Percentiles rank a stretch among this genome's conserved stretches.
These are phyloP conservation scores for Pseudomyrmex gracilis DNA, from an alignment of 1,140 invertebrate genomes.

Conservation along the genomic window DNA sequence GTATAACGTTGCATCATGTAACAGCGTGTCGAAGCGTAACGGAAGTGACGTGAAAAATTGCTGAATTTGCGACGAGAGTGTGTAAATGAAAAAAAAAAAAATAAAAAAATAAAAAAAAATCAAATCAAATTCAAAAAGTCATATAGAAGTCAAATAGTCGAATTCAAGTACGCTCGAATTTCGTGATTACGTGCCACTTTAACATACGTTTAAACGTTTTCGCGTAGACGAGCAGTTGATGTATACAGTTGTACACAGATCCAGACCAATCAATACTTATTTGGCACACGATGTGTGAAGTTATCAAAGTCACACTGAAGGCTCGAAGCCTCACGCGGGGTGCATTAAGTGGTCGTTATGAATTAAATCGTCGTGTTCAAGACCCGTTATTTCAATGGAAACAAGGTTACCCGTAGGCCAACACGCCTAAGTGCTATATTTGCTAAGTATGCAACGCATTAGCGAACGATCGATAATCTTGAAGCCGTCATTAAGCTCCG, in stretches of 20 bases:
- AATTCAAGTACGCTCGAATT: neutral
- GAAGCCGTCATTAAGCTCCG: neutral
- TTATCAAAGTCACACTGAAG: constrained; percentile 33
- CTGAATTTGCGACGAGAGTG: neutral
- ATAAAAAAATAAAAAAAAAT: no score
- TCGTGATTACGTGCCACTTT: neutral
- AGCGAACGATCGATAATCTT: constrained; percentile 15
- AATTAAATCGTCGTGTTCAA: constrained; percentile 66
- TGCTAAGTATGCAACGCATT: constrained; percentile 22
- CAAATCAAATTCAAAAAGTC: neutral
- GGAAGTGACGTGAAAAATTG: neutral
- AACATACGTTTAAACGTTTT: no score
- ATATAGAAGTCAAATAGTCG: neutral
- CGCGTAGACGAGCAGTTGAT: no score
- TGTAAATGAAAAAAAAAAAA: no score
- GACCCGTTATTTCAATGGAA: constrained; percentile 60
- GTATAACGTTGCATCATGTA: neutral
- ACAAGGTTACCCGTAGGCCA: constrained; percentile 37
- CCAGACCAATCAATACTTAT: neutral
- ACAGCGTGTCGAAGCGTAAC: neutral
- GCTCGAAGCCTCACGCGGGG: constrained; percentile 15
- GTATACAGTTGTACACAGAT: neutral
- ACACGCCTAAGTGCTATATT: neutral
- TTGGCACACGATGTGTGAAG: constrained; percentile 20
- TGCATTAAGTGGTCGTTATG: constrained; percentile 68